These are phyloP conservation scores for Semnopithecus entellus DNA, from an alignment of 2,113 vertebrate species.

Conservation along the genomic window DNA sequence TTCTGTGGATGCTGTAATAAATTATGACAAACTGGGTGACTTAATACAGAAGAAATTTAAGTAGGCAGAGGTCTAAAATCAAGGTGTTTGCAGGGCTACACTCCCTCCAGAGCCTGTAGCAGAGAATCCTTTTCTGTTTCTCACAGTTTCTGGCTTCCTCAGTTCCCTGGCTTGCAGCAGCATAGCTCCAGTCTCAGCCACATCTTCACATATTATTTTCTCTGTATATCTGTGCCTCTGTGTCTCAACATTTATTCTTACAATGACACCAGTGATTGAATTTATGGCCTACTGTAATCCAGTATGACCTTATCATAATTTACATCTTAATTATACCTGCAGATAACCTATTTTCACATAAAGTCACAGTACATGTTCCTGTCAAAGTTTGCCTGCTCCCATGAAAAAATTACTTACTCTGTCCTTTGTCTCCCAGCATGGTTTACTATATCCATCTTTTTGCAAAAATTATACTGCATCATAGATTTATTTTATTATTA, in stretches of 20 bases:
- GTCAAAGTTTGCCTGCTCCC: background rate
- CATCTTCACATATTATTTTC: background rate
- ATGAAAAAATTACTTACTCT: background rate
- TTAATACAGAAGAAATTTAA: background rate
- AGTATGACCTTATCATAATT: background rate
- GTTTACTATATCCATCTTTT: background rate
- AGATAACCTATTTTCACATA: background rate
- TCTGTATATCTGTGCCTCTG: background rate
- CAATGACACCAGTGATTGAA: background rate
- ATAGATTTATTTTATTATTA: background rate
- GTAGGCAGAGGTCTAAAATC: background rate
- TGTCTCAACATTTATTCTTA: background rate
- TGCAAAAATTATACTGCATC: background rate
- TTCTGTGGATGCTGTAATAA: background rate
- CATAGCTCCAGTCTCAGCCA: background rate
- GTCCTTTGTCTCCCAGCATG: background rate
- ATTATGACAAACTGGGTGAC: background rate
- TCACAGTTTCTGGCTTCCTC: background rate
- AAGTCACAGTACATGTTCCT: background rate
- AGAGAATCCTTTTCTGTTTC: background rate
- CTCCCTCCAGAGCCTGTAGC: background rate
- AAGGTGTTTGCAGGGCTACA: background rate
- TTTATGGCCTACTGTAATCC: background rate
- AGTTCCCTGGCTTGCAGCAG: background rate
- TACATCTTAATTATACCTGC: background rate